Percentiles rank a stretch among this genome's conserved stretches.
phyloP scores from a whole-genome alignment of 2,888 invertebrate genomes.

The Saturnia japonica region DNA sequence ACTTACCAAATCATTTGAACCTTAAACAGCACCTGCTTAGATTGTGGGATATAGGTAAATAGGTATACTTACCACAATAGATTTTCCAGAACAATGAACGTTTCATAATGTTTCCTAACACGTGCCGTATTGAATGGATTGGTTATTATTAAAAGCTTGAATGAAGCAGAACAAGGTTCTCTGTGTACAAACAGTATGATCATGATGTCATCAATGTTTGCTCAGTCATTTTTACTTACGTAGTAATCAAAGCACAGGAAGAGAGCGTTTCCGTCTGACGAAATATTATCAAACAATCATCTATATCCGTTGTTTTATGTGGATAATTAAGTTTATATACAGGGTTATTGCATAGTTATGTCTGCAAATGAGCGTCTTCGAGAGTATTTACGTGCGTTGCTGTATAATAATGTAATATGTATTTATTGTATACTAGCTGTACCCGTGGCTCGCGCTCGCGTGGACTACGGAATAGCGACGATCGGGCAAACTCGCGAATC shows the following conservation, averaged over 20 bases:
- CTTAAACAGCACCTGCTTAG: not conserved
- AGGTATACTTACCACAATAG: constrained; percentile 31
- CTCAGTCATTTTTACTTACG: constrained; percentile 33
- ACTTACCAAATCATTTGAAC: not conserved
- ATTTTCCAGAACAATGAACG: constrained; percentile 42
- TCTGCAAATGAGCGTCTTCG: not conserved
- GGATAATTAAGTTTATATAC: constrained; percentile 9
- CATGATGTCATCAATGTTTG: constrained; percentile 34
- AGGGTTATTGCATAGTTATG: not conserved
- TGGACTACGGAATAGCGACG: too few species aligned
- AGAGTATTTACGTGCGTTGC: not conserved
- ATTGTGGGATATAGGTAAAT: constrained; percentile 34
- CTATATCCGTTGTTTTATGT: constrained; percentile 13
- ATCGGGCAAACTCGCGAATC: too few species aligned
- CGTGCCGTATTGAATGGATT: constrained; percentile 49
- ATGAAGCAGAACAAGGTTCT: constrained; percentile 26
- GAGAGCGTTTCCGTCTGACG: constrained; percentile 49
- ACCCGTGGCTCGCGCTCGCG: too few species aligned
- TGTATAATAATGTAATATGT: too few species aligned
- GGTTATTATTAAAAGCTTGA: constrained; percentile 43
- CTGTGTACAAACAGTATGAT: constrained; percentile 53
- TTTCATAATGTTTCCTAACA: constrained; percentile 51
- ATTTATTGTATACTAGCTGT: too few species aligned
- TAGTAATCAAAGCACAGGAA: constrained; percentile 44
- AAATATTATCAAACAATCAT: constrained; percentile 23